phyloP scores from a whole-genome alignment of 2,797 vertebrate species.

The Sebastes cheni region DNA sequence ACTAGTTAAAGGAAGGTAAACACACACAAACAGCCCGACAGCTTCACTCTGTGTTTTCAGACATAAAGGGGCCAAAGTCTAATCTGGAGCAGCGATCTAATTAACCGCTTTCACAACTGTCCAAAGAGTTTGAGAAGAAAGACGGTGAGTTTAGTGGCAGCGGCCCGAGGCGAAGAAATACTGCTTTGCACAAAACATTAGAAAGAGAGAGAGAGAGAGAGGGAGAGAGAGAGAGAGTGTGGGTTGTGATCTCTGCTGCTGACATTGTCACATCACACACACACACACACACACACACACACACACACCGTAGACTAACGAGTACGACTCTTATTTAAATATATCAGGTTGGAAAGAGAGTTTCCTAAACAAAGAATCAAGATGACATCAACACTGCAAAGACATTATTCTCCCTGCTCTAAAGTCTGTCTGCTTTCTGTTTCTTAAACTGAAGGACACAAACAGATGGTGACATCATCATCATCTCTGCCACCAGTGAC shows the following conservation, averaged over 20 bases:
- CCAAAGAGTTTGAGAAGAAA: slow-evolving; percentile 36
- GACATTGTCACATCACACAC: background rate
- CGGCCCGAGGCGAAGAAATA: background rate
- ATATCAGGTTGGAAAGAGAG: no score
- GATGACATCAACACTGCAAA: background rate
- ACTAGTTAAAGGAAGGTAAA: slow-evolving; percentile 25
- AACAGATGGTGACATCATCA: no score
- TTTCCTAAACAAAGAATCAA: background rate
- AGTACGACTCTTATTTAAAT: background rate
- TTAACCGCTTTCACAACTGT: slow-evolving; percentile 48
- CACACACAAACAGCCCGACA: slow-evolving; percentile 38
- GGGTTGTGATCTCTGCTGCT: background rate
- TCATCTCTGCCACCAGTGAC: no score
- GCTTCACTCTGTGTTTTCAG: slow-evolving; percentile 19
- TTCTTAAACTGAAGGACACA: no score
- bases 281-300: no score
- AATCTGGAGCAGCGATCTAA: slow-evolving; percentile 38
- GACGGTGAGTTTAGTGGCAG: background rate
- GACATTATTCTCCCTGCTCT: background rate
- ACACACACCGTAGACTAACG: background rate
- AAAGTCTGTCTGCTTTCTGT: background rate
- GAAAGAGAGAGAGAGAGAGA: no score
- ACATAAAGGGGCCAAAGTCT: slow-evolving; percentile 24
- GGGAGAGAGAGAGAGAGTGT: background rate
- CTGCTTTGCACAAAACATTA: background rate